Conservation (phyloP, 2,888 invertebrate species). For the Amphipyra berbera region DNA sequence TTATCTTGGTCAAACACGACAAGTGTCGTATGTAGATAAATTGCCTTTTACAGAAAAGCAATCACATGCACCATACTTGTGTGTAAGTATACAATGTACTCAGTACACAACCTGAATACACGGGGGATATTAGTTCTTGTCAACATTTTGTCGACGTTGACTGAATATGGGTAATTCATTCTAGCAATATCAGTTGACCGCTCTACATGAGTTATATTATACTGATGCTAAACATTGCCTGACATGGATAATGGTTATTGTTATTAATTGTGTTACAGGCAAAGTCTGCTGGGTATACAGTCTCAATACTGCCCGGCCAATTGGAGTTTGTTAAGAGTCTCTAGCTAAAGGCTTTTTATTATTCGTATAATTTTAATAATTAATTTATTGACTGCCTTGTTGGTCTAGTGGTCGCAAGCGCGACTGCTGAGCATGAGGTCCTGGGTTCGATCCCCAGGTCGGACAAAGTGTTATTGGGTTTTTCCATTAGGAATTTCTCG, state of each 20-base stretch:
- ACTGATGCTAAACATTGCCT: background rate
- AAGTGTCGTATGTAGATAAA: conserved; percentile 32
- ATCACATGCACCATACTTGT: conserved; percentile 5
- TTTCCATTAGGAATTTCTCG: no score
- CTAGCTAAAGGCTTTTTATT: no score
- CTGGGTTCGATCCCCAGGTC: no score
- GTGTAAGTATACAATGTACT: conserved; percentile 19
- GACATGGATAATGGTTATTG: background rate
- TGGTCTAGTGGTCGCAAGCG: no score
- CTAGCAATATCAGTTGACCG: conserved; percentile 22
- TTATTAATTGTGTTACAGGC: conserved; percentile 9
- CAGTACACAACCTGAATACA: conserved; percentile 34
- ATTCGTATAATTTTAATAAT: no score
- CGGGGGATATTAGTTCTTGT: conserved; percentile 47
- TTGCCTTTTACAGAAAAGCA: conserved; percentile 37
- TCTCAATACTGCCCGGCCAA: background rate
- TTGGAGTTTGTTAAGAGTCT: no score
- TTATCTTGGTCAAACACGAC: conserved; percentile 44
- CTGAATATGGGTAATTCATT: conserved; percentile 38
- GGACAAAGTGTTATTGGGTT: no score
- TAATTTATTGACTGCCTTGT: no score
- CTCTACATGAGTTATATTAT: background rate
- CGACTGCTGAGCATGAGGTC: no score
- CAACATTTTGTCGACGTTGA: conserved; percentile 44
- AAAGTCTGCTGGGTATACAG: conserved; percentile 6